A percentile compares a stretch with the other conserved stretches of the same genome.
Evolutionary conservation across 2,113 vertebrate species (phyloP).

Genomic region (Ciconia stormi): DNA sequence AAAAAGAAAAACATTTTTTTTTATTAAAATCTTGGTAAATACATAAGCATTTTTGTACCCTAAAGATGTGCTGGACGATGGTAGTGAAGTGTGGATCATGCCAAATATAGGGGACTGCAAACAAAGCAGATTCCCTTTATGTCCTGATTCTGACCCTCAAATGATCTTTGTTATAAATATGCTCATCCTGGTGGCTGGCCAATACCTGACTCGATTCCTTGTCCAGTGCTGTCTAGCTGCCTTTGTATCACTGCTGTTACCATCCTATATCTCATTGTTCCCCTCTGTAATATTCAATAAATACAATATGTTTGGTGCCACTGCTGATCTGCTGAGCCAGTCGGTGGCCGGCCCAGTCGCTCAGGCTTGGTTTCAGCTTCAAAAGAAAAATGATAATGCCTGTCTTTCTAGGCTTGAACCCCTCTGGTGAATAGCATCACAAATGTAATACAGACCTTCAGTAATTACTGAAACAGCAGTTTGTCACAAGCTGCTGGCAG

Average conservation of each 20-base stretch:
- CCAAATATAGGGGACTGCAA: background rate
- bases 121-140: conserved; percentile 20
- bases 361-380: conserved; percentile 14
- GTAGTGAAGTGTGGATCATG: background rate
- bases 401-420: conserved; percentile 37
- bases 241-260: background rate
- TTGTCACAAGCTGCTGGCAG: conserved; percentile 29
- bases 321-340: conserved; percentile 36
- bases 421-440: conserved; percentile 24
- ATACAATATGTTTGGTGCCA: conserved; percentile 22
- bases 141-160: conserved; percentile 37
- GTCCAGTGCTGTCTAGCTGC: background rate
- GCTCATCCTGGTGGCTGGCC: conserved; percentile 44
- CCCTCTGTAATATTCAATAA: conserved; percentile 4
- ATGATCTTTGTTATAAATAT: conserved; percentile 57
- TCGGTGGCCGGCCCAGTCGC: background rate
- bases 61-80: background rate
- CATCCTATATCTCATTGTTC: background rate
- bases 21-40: background rate
- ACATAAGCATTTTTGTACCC: background rate
- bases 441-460: background rate
- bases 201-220: conserved; percentile 35
- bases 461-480: conserved; percentile 57
- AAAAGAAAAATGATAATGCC: conserved; percentile 23
- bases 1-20: background rate